phyloP scores from a whole-genome alignment of 2,113 vertebrate genomes.

The Rhabdomys dilectus region DNA sequence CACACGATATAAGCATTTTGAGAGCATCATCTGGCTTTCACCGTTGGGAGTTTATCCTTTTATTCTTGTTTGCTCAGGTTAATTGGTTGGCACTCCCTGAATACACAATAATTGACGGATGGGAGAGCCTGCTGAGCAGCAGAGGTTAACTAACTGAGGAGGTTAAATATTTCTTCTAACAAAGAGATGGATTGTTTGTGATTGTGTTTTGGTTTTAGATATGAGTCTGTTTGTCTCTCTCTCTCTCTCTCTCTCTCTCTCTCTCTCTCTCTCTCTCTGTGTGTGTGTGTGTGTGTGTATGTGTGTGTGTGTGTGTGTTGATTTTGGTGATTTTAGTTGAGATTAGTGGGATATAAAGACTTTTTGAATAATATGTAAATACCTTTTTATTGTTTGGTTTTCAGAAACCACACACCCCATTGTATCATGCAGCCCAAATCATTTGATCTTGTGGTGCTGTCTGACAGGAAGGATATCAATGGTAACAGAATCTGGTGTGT shows the following conservation, averaged over 20 bases:
- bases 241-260: no score
- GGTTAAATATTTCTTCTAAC: conserved; percentile 24
- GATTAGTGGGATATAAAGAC: not conserved
- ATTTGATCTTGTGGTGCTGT: not conserved
- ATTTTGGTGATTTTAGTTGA: conserved; percentile 36
- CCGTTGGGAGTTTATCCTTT: conserved; percentile 25
- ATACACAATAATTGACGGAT: not conserved
- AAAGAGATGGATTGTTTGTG: conserved; percentile 9
- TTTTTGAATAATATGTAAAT: conserved; percentile 27
- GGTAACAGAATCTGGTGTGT: not conserved
- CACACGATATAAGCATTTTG: not conserved
- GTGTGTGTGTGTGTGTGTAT: no score
- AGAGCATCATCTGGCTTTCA: not conserved
- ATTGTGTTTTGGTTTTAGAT: conserved; percentile 33
- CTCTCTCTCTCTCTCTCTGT: no score
- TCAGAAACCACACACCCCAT: not conserved
- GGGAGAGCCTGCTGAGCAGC: not conserved
- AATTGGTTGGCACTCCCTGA: conserved; percentile 45
- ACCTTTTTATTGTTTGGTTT: not conserved
- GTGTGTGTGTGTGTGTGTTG: not conserved
- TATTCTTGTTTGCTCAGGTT: conserved; percentile 29
- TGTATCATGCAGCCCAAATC: not conserved
- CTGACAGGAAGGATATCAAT: not conserved
- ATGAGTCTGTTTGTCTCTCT: not conserved
- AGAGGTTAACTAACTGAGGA: not conserved